These are phyloP conservation scores for Diachasmimorpha longicaudata DNA, from an alignment of 1,140 invertebrate genomes.

Conservation along the genomic window DNA sequence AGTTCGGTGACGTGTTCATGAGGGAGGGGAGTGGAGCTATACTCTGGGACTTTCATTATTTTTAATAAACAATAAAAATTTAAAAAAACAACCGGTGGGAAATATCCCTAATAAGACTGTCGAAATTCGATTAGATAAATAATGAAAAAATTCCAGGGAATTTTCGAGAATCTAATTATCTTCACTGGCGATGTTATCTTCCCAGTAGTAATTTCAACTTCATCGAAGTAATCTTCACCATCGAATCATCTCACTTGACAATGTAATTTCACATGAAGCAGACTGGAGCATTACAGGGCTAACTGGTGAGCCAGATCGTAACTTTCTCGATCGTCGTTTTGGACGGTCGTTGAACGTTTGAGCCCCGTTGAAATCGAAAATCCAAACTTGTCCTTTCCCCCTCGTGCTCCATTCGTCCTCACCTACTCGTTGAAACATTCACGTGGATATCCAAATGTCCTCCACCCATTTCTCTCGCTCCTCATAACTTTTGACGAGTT, in stretches of 20 bases:
- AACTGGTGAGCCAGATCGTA: background rate
- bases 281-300: background rate
- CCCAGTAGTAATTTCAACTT: background rate
- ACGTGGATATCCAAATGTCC: conserved; percentile 17
- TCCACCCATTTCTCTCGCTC: background rate
- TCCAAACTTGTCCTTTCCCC: background rate
- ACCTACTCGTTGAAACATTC: conserved; percentile 14
- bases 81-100: no score
- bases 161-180: background rate
- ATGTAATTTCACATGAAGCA: conserved; percentile 11
- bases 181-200: background rate
- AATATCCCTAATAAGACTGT: no score
- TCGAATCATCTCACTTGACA: background rate
- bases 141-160: no score
- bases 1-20: no score
- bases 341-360: conserved; percentile 2
- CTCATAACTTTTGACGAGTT: conserved; percentile 57
- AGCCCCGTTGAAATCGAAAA: conserved; percentile 23
- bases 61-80: no score
- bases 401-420: background rate
- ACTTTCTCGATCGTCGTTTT: conserved; percentile 17
- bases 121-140: no score
- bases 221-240: background rate
- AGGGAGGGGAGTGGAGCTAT: no score
- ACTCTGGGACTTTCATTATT: no score